Evolutionary conservation across 2,888 invertebrate species (phyloP), one percentile per base, ranked within the genome.

Genomic region (Eremobia ochroleuca): DNA sequence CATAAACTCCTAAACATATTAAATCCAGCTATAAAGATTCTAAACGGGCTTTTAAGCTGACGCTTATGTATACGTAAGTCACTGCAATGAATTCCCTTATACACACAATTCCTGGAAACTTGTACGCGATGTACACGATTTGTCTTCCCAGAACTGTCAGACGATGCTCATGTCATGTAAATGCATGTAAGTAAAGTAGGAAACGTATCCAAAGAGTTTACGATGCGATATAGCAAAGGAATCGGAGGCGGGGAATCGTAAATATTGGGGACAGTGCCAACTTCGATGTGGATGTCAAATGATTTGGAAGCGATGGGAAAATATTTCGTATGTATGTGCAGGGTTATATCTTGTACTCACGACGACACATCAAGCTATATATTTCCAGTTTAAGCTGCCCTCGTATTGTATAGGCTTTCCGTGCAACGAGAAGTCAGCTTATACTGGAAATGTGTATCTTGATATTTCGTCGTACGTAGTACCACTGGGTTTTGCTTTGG

Each of bases 101-200:
- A 76, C 58, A 86, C 81, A 88, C 84, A 85, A 86, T 89, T 87
- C 80, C 74, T 85, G 69, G 82, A 81, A 92, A 91, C 87, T 90
- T 89, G 87, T 88, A 85, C 86, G 85, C 85, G 85, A 77, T 85
- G 83, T 85, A 87, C 86, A 89, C 92, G 89, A 93, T 92, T 93
- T 92, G 91, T 93, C 93, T 92, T 90, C 85, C 67, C 64, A 76
- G 83, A 87, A 89, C 91, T 93, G 92, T 92, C 93, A 91, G 89
- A 83, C 87, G 88, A 90, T 91, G 90, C 85, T 87, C 82, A 69
- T 78, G 89, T 92, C 92, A 91, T 91, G 87, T 90, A 89, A 91
- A 91, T 88, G 88, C 89, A 89, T 70, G 73, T 72, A 62, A 66
- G 65, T 83, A 80, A 89, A 77, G 88, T 59, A 79, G 15, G 73